Evolutionary conservation across 1,140 invertebrate species (phyloP).

Genomic region (Caenorhabditis elegans): DNA sequence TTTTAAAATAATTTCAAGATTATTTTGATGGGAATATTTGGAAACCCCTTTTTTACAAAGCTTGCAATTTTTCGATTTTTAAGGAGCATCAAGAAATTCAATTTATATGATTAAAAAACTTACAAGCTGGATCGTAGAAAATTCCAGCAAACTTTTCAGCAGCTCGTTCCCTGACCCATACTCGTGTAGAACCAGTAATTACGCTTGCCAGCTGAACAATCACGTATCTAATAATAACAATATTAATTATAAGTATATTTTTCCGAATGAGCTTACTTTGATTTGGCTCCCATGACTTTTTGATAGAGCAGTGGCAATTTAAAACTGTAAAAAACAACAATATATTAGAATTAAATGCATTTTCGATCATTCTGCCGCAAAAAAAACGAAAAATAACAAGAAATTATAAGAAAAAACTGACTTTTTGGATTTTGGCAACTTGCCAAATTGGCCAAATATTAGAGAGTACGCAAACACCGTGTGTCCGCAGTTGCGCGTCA

Average conservation of each 20-base stretch:
- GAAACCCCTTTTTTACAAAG: no score
- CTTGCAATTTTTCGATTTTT: neutral
- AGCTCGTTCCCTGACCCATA: conserved; percentile 62
- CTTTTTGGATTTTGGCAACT: neutral
- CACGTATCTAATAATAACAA: conserved; percentile 57
- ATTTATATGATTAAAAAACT: conserved; percentile 23
- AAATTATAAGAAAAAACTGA: no score
- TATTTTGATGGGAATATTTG: neutral
- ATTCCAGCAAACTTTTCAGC: conserved; percentile 56
- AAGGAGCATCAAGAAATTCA: neutral
- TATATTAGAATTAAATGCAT: no score
- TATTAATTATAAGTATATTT: neutral
- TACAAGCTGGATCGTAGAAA: conserved; percentile 64
- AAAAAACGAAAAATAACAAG: no score
- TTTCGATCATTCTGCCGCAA: no score
- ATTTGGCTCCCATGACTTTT: conserved; percentile 55
- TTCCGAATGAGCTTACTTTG: conserved; percentile 45
- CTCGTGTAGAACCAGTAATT: conserved; percentile 57
- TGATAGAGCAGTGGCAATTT: neutral
- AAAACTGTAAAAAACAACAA: no score
- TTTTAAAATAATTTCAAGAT: neutral
- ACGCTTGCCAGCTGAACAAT: conserved; percentile 61
- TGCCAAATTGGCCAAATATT: neutral
- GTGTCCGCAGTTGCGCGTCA: neutral
- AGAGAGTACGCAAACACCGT: neutral